Evolutionary conservation across 2,113 vertebrate species (phyloP).

Genomic region (Gymnarchus niloticus): DNA sequence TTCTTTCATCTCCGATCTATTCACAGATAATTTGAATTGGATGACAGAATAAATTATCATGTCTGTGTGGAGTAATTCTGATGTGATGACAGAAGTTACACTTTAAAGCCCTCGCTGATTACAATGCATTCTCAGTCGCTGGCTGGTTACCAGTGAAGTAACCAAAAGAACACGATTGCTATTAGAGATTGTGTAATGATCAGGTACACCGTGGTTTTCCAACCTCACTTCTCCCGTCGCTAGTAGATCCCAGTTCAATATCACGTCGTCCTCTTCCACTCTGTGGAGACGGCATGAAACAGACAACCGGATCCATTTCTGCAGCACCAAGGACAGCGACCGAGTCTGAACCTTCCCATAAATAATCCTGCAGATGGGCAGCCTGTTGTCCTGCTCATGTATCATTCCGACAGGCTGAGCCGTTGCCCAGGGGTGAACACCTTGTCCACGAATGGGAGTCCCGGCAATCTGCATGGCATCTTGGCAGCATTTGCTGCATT

Average conservation of each 20-base stretch:
- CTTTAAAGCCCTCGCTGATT: neutral
- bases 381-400: neutral
- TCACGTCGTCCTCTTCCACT: neutral
- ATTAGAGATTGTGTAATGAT: neutral
- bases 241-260: neutral
- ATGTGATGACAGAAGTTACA: neutral
- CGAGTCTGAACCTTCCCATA: neutral
- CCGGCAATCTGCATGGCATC: neutral
- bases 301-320: neutral
- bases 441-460: neutral
- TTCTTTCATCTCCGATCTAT: neutral
- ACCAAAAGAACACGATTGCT: neutral
- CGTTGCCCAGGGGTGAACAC: neutral
- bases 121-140: neutral
- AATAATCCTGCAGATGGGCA: neutral
- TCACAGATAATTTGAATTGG: neutral
- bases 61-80: neutral
- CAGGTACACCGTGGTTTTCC: neutral
- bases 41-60: neutral
- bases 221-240: neutral
- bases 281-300: neutral
- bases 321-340: neutral
- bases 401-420: constrained; percentile 8
- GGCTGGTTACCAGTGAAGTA: neutral
- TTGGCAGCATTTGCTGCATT: neutral